Percentiles rank a stretch among this genome's conserved stretches.
These are phyloP conservation scores for Heteromurus nitidus DNA, from an alignment of 2,888 invertebrate genomes.

Conservation along the genomic window DNA sequence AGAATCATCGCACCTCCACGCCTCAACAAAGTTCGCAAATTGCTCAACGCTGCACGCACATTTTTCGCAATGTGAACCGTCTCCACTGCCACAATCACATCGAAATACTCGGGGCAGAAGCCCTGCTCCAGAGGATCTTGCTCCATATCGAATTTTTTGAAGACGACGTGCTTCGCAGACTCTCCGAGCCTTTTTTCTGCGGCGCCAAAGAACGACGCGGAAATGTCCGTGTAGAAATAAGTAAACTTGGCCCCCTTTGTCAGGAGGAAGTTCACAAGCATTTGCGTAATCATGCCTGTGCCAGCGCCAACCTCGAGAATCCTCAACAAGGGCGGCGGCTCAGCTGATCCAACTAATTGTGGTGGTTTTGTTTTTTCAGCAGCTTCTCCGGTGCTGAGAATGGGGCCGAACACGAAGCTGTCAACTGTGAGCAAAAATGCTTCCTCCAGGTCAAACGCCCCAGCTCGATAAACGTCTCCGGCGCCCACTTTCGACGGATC, in stretches of 20 bases:
- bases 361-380: too few relatives aligned
- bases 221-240: slow-evolving; percentile 45
- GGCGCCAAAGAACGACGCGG: too few relatives aligned
- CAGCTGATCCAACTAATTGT: too few relatives aligned
- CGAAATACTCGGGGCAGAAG: slow-evolving; percentile 32
- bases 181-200: background rate
- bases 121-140: slow-evolving; percentile 45
- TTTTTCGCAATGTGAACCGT: slow-evolving; percentile 38
- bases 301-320: too few relatives aligned
- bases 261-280: too few relatives aligned
- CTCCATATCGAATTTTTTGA: slow-evolving; percentile 27
- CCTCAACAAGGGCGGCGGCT: too few relatives aligned
- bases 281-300: too few relatives aligned
- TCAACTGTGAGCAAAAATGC: too few relatives aligned
- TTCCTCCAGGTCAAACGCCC: too few relatives aligned
- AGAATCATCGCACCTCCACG: slow-evolving; percentile 16
- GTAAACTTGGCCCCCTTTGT: too few relatives aligned
- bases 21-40: slow-evolving; percentile 5
- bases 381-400: too few relatives aligned
- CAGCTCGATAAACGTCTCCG: background rate
- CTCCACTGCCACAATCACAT: slow-evolving; percentile 38
- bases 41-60: background rate
- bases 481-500: background rate
- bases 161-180: background rate
- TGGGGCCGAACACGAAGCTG: too few relatives aligned